Evolutionary conservation across 2,113 vertebrate genomes (phyloP), one percentile per base, ranked within the genome.

Genomic region (Pomatorhinus ruficollis): DNA sequence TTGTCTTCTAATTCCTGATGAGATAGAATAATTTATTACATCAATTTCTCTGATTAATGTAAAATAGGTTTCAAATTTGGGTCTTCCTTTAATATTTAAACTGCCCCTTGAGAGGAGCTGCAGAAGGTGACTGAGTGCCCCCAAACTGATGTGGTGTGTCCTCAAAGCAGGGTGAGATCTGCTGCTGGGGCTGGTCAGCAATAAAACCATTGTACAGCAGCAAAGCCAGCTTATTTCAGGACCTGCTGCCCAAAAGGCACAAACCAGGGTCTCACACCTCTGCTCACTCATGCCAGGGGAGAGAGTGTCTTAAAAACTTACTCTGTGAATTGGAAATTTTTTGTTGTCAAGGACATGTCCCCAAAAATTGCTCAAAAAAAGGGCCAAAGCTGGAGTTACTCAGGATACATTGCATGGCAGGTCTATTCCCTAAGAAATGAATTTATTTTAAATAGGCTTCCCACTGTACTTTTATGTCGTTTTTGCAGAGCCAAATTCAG

Each of bases 31-130:
- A 96, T 96, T 95, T 83, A 96, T 95, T 66, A 61, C 52, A 88
- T 70, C 83, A 76, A 54, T 96, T 94, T 94, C 45, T 64, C 70
- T 90, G 89, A 91, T 91, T 89, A 91, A 92, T 95, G 91, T 77
- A 72, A 87, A 94, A 97, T 1, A 3, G 65, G 81, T 80, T 90
- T 88, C 82, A 96, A 78, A 95, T 95, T 89, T 91, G 77, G 65
- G 20, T 68, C 53, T 87, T 69, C 44, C 42, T 94, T 96, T 94
- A 96, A 91, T 95, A 94, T 95, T 96, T 95, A 72, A 97, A 79
- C 53, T 79, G 77, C 13, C 21, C 39, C 49, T 16, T 44, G 81
- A 89, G 83, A 65, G 30, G 8, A 93, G 40, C 44, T 63, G 77
- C n/a, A 89, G 83, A 68, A 63, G 56, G 77, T 87, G 93, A 71